Percentiles rank a stretch among this genome's conserved stretches.
These are phyloP conservation scores for Tachycineta bicolor DNA, from an alignment of 2,113 vertebrate species.

Conservation along the genomic window DNA sequence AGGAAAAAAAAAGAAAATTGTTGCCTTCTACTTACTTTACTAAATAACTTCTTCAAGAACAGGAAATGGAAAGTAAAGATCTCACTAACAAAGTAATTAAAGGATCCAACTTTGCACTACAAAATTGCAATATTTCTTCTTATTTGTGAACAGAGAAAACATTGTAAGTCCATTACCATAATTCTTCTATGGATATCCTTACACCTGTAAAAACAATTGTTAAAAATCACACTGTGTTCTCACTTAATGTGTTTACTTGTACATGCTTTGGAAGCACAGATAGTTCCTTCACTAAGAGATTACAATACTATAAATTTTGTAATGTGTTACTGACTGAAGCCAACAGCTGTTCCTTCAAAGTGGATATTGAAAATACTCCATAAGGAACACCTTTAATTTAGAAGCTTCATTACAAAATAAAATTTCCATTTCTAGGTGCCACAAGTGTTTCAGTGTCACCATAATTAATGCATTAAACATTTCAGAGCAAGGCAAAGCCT, in stretches of 20 bases:
- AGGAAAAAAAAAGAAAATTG: background rate
- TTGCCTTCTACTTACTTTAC: background rate
- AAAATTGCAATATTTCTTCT: background rate
- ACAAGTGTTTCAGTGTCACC: background rate
- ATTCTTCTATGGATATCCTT: background rate
- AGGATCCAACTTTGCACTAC: background rate
- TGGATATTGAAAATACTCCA: background rate
- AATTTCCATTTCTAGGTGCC: background rate
- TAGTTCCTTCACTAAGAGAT: background rate
- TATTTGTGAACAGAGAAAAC: background rate
- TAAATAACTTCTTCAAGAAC: background rate
- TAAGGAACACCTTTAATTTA: background rate
- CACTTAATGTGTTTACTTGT: background rate
- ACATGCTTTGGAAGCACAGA: background rate
- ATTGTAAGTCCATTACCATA: background rate
- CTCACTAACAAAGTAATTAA: background rate
- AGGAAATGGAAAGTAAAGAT: background rate
- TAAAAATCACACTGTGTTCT: background rate
- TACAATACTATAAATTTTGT: background rate
- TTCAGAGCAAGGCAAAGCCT: background rate
- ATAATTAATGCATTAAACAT: background rate
- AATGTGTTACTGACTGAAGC: background rate
- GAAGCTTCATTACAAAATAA: background rate
- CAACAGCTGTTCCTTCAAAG: background rate
- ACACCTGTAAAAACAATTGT: background rate